Percentiles rank a stretch among this genome's conserved stretches.
phyloP scores from a whole-genome alignment of 1,140 invertebrate species.

The Panagrolaimus sp. region DNA sequence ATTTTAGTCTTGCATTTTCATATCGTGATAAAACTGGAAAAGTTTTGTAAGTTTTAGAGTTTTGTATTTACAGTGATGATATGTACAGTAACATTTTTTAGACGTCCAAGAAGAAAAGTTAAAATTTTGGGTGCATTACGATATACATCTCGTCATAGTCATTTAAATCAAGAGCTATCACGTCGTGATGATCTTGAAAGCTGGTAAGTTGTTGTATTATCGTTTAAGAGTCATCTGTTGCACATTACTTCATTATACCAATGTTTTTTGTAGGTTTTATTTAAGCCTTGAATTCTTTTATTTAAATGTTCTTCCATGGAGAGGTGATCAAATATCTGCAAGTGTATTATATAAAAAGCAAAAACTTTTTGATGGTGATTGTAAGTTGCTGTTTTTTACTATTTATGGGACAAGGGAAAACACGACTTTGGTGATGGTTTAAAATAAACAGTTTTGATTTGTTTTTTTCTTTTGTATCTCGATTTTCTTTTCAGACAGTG shows the following conservation, averaged over 20 bases:
- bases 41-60: constrained; percentile 14
- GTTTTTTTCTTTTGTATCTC: no score
- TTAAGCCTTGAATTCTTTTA: constrained; percentile 12
- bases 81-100: neutral
- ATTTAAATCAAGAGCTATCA: constrained; percentile 1
- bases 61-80: neutral
- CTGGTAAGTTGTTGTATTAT: constrained; percentile 1
- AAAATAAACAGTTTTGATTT: no score
- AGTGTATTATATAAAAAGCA: constrained; percentile 17
- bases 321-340: constrained; percentile 3
- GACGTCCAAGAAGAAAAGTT: constrained; percentile 10
- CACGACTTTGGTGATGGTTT: no score
- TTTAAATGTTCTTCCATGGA: constrained; percentile 14
- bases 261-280: constrained; percentile 2
- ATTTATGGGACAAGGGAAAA: no score
- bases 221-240: no score
- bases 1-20: constrained; percentile 11
- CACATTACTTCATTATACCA: no score
- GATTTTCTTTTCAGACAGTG: no score
- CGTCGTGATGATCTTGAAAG: constrained; percentile 13
- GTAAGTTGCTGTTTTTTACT: no score
- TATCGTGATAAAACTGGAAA: constrained; percentile 9
- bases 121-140: constrained; percentile 16
- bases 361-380: constrained; percentile 12
- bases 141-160: constrained; percentile 6